These are phyloP conservation scores for Drosophila nasuta DNA, from an alignment of 1,140 invertebrate species.

Conservation along the genomic window DNA sequence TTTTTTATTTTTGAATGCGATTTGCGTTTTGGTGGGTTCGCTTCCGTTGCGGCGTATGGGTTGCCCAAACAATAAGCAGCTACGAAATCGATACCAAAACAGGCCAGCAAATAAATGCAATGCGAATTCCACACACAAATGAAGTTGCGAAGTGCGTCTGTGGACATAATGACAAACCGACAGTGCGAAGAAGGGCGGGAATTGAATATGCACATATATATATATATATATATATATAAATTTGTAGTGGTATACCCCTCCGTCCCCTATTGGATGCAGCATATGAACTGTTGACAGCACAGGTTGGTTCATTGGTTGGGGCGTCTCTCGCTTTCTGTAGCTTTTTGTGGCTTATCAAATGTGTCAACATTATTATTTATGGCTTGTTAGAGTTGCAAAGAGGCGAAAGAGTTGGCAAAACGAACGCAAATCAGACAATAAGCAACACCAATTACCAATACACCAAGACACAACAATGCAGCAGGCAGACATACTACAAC, in stretches of 20 bases:
- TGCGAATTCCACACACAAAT: conserved; percentile 33
- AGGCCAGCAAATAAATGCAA: conserved; percentile 34
- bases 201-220: no score
- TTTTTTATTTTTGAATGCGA: conserved; percentile 39
- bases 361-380: conserved; percentile 78
- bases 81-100: conserved; percentile 47
- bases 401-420: conserved; percentile 68
- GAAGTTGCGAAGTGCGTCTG: neutral
- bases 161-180: neutral
- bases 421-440: conserved; percentile 66
- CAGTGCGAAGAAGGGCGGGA: neutral
- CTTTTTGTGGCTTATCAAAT: conserved; percentile 70
- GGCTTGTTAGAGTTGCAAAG: conserved; percentile 73
- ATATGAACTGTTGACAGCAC: conserved; percentile 33
- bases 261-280: no score
- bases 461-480: conserved; percentile 24
- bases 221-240: no score
- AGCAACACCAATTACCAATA: conserved; percentile 38
- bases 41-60: conserved; percentile 42
- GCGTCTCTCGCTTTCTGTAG: neutral
- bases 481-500: neutral
- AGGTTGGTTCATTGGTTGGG: conserved; percentile 10
- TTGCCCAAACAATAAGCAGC: conserved; percentile 45
- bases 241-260: no score
- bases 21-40: conserved; percentile 16